Conservation (phyloP, 2,113 vertebrate genomes). For the Otolemur garnettii region DNA sequence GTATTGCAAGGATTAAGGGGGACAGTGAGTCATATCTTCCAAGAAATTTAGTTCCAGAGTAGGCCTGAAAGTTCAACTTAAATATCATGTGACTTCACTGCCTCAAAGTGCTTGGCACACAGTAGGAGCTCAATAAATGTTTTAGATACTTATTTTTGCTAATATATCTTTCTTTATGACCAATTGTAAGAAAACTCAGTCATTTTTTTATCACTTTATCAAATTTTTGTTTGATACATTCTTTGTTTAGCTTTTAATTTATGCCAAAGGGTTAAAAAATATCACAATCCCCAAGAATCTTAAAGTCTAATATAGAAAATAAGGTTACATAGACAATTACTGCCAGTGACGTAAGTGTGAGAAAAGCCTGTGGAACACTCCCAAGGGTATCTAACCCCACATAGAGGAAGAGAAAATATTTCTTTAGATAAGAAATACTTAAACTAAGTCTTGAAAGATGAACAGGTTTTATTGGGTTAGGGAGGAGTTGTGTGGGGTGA, state of each 20-base stretch:
- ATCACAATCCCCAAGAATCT: neutral
- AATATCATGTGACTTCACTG: neutral
- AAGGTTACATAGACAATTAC: neutral
- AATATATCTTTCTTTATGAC: constrained; percentile 21
- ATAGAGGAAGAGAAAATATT: neutral
- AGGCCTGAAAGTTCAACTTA: constrained; percentile 42
- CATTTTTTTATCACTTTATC: constrained; percentile 29
- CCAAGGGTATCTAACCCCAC: neutral
- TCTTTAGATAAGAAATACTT: neutral
- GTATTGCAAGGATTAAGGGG: constrained; percentile 29
- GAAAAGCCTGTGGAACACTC: neutral
- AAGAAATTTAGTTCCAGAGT: neutral
- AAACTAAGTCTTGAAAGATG: neutral
- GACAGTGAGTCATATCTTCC: constrained; percentile 9
- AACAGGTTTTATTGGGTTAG: neutral
- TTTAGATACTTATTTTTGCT: constrained; percentile 42
- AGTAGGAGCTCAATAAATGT: neutral
- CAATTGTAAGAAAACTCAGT: constrained; percentile 7
- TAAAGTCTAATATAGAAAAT: constrained; percentile 12
- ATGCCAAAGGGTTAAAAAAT: neutral
- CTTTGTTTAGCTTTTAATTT: constrained; percentile 16
- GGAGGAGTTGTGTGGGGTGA: neutral
- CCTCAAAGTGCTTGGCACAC: neutral
- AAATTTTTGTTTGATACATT: constrained; percentile 6
- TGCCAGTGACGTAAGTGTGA: neutral